Base-by-base conservation (phyloP, 2,113 vertebrate species). In the Dromas ardeola region DNA sequence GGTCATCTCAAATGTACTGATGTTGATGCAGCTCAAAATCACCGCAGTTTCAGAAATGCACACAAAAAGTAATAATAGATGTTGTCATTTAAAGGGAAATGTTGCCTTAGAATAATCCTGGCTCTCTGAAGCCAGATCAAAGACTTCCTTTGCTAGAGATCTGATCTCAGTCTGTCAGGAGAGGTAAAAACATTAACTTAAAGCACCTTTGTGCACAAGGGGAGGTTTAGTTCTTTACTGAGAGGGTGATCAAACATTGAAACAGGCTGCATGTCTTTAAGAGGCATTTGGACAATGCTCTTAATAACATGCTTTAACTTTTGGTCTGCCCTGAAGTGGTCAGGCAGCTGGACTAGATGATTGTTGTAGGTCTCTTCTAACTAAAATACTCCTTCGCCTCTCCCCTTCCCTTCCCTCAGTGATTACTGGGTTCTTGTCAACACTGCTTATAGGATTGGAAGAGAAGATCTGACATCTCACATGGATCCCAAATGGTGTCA, bases 121-220 rank as follows among this genome's bases (percentile, higher is more conserved):
- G 5, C 30, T 90, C 53, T 93, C 82, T 88, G 92, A 90, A 88
- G 47, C 42, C 49, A 81, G 86, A 93, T 95, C 72, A 94, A 96
- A 97, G 72, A 86, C 30, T 83, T 87, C 21, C 14, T 94, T 93
- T 1, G 0, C 61, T 81, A 74, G 34, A 95, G 77, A 89, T 86
- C 59, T 94, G 65, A 85, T 95, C 73, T 84, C 23, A 79, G 69
- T 34, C 86, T 95, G 77, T 76, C 94, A 89, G 36, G 21, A 90
- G 62, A 90, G 30, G 43, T 63, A 91, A 73, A 95, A 93, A 43
- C 65, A 89, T 94, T 96, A 84, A 84, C 83, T 95, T 95, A 71
- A 92, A 93, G 47, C 8, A 87, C 21, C 69, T 94, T 69, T 56
- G 6, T 89, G n/a, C n/a, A n/a, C n/a, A n/a, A n/a, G n/a, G n/a